These are phyloP conservation scores for Noctua janthina DNA, from an alignment of 2,888 invertebrate species.

Conservation along the genomic window DNA sequence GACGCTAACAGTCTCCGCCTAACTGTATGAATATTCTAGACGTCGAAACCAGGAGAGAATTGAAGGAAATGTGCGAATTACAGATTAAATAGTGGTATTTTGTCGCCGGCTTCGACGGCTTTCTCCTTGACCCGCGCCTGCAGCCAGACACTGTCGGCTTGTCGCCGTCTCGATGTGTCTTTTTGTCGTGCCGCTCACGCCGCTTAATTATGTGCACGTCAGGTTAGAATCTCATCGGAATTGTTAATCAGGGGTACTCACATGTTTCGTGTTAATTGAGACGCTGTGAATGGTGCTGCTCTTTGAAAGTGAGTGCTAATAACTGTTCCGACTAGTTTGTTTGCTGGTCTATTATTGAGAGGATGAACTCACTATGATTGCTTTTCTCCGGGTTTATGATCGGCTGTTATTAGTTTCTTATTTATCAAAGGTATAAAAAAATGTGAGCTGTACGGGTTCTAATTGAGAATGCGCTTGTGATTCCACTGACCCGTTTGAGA, in stretches of 20 bases:
- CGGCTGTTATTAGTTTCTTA: conserved; percentile 3
- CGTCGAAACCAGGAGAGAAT: conserved; percentile 19
- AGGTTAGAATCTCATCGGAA: conserved; percentile 62
- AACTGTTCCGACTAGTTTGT: conserved; percentile 24
- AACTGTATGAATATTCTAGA: conserved; percentile 3
- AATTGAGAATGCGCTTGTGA: neutral
- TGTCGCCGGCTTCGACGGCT: conserved; percentile 64
- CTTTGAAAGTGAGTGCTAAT: conserved; percentile 49
- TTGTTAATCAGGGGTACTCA: conserved; percentile 56
- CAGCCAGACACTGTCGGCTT: conserved; percentile 64
- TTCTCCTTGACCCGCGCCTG: conserved; percentile 80
- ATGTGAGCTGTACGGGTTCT: neutral
- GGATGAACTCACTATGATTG: conserved; percentile 16
- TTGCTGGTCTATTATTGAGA: conserved; percentile 1
- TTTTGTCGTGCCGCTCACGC: conserved; percentile 66
- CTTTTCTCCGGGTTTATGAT: conserved; percentile 7
- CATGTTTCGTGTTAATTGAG: conserved; percentile 54
- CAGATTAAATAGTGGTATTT: conserved; percentile 58
- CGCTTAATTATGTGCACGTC: conserved; percentile 61
- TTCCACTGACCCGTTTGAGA: neutral
- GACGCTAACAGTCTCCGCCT: conserved; percentile 16
- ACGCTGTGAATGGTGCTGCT: conserved; percentile 41
- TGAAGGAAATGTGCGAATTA: conserved; percentile 50
- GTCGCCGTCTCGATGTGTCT: conserved; percentile 59
- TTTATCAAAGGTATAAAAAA: conserved; percentile 16